Evolutionary conservation across 2,888 invertebrate species (phyloP).

Genomic region (Eurytoma adleriae): DNA sequence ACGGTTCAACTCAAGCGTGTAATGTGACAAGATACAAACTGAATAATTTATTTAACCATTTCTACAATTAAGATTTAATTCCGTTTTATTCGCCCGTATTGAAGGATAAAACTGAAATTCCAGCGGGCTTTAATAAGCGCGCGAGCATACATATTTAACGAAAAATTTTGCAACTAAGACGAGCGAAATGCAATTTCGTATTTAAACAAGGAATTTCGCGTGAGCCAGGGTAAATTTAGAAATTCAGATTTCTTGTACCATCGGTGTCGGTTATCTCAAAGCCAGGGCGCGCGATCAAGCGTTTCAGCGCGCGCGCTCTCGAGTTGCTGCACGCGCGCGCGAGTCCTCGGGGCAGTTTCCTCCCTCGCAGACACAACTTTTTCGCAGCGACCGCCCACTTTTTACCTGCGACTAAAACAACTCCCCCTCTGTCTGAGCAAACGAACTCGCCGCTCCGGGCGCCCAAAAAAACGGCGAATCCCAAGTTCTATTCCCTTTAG

Average conservation of each 20-base stretch:
- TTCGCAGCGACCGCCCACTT: constrained; percentile 7
- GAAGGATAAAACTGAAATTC: too few species aligned
- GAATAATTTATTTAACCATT: too few species aligned
- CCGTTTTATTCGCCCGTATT: too few species aligned
- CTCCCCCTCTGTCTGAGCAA: constrained; percentile 4
- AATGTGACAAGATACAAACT: too few species aligned
- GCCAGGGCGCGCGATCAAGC: constrained; percentile 17
- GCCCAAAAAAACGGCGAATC: neutral
- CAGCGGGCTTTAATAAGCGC: too few species aligned
- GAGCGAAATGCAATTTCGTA: too few species aligned
- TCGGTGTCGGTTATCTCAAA: neutral
- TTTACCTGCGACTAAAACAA: constrained; percentile 30
- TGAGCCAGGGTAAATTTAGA: too few species aligned
- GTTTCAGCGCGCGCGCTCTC: neutral
- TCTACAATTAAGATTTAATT: too few species aligned
- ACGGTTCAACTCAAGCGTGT: too few species aligned
- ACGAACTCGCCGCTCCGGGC: constrained; percentile 21
- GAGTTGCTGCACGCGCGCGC: neutral
- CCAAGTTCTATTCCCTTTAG: neutral
- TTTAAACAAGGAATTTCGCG: too few species aligned
- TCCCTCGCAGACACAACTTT: constrained; percentile 26
- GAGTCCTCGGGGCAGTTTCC: constrained; percentile 38
- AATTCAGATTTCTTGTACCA: neutral
- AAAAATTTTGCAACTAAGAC: too few species aligned
- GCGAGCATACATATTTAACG: too few species aligned